These are phyloP conservation scores for Nerophis lumbriciformis DNA, from an alignment of 2,113 vertebrate species.

Conservation along the genomic window DNA sequence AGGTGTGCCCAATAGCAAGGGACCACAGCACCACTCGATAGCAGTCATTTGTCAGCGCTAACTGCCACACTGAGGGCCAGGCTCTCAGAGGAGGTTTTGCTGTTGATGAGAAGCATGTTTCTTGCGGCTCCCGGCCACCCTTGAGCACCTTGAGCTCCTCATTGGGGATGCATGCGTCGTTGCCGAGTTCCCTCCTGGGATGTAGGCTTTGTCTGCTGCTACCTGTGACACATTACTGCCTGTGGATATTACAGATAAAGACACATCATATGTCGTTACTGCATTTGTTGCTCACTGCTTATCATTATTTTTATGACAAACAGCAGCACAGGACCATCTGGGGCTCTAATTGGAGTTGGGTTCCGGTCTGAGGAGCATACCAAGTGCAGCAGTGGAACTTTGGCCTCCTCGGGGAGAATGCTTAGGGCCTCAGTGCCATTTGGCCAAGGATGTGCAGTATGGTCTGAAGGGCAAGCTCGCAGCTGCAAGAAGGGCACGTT, in stretches of 20 bases:
- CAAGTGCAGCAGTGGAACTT: slow-evolving; percentile 31
- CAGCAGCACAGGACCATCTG: slow-evolving; percentile 13
- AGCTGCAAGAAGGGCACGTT: slow-evolving; percentile 25
- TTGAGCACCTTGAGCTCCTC: slow-evolving; percentile 27
- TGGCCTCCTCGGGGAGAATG: slow-evolving; percentile 27
- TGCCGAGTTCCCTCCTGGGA: slow-evolving; percentile 22
- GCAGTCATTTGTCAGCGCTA: slow-evolving; percentile 59
- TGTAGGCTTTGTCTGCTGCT: slow-evolving; percentile 26
- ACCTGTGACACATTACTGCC: slow-evolving; percentile 41
- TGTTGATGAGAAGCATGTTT: slow-evolving; percentile 45
- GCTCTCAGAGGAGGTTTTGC: slow-evolving; percentile 38
- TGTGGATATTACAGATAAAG: slow-evolving; percentile 28
- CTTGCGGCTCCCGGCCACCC: slow-evolving; percentile 23
- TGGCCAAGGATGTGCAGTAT: slow-evolving; percentile 12
- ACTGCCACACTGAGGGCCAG: slow-evolving; percentile 37
- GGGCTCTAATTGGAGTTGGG: slow-evolving; percentile 23
- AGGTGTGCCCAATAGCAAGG: slow-evolving; percentile 26
- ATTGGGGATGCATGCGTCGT: slow-evolving; percentile 26
- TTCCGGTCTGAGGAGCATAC: slow-evolving; percentile 38
- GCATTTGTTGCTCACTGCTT: slow-evolving; percentile 3
- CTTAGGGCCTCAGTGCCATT: slow-evolving; percentile 26
- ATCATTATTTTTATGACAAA: slow-evolving; percentile 26
- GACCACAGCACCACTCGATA: slow-evolving; percentile 38
- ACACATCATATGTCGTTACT: slow-evolving; percentile 1
- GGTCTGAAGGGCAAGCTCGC: slow-evolving; percentile 45